These are phyloP conservation scores for Zaprionus lachaisei DNA, from an alignment of 1,140 invertebrate genomes.

Conservation along the genomic window DNA sequence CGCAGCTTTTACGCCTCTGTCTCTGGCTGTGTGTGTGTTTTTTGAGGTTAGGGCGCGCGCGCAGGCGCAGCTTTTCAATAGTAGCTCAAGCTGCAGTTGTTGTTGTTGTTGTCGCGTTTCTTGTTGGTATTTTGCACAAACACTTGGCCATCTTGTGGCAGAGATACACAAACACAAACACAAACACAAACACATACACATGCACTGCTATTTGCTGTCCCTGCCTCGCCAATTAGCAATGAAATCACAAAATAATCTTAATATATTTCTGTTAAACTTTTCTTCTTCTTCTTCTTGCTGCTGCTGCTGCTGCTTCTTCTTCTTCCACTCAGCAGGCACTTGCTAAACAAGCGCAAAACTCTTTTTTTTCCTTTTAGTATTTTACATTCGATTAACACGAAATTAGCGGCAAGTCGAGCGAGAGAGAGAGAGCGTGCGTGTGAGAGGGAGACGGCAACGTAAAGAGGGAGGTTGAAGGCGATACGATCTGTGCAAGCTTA, in stretches of 20 bases:
- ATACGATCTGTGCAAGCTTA: constrained; percentile 37
- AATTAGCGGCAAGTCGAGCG: constrained; percentile 62
- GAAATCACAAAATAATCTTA: constrained; percentile 57
- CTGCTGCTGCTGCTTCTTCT: neutral
- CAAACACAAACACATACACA: constrained; percentile 4
- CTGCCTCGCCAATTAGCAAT: constrained; percentile 69
- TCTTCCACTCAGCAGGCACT: constrained; percentile 35
- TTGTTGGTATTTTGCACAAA: constrained; percentile 63
- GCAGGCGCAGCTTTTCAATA: constrained; percentile 74
- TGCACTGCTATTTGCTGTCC: constrained; percentile 12
- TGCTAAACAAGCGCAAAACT: constrained; percentile 50
- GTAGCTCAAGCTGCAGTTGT: constrained; percentile 42
- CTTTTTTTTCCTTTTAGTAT: constrained; percentile 20
- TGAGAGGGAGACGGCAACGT: constrained; percentile 1
- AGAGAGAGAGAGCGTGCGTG: neutral
- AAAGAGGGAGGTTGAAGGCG: constrained; percentile 12
- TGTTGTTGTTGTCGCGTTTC: constrained; percentile 10
- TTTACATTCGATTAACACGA: constrained; percentile 68
- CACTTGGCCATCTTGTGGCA: constrained; percentile 55
- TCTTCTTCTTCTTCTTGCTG: neutral
- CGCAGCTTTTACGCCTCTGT: constrained; percentile 41
- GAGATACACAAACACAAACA: neutral
- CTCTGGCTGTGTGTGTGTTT: neutral
- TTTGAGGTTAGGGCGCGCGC: constrained; percentile 69
- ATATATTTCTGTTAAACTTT: constrained; percentile 32